phyloP scores from a whole-genome alignment of 2,797 vertebrate species.

The Pantherophis alleghaniensis region DNA sequence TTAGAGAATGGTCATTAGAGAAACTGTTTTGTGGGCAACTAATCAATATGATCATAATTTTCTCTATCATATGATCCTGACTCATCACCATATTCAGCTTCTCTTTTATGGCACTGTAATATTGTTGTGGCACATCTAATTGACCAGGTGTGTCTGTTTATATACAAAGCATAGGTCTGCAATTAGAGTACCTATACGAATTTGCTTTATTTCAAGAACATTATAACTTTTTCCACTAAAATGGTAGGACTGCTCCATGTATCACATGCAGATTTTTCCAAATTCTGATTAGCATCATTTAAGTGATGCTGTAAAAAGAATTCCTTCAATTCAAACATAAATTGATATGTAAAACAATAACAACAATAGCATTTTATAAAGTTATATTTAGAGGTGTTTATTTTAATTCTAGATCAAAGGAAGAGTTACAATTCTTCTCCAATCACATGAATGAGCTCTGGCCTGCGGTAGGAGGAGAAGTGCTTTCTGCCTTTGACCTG shows the following conservation, averaged over 20 bases:
- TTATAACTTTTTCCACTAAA: neutral
- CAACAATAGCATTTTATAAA: neutral
- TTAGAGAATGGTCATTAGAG: neutral
- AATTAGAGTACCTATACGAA: neutral
- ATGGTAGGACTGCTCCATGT: neutral
- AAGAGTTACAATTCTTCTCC: constrained; percentile 81
- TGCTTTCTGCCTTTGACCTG: constrained; percentile 78
- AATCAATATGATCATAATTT: neutral
- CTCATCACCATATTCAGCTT: neutral
- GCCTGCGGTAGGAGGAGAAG: constrained; percentile 77
- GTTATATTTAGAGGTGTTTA: neutral
- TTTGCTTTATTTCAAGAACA: neutral
- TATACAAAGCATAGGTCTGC: neutral
- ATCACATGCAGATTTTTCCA: neutral
- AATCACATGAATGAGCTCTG: constrained; percentile 81
- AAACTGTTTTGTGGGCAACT: neutral
- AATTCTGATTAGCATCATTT: neutral
- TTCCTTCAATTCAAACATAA: neutral
- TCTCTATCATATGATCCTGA: neutral
- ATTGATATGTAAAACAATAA: neutral
- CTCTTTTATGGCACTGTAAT: neutral
- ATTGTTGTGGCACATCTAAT: neutral
- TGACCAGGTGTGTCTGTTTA: neutral
- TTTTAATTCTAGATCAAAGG: constrained; percentile 73
- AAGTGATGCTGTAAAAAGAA: neutral